Evolutionary conservation across 2,888 invertebrate genomes (phyloP).

Genomic region (Mycalesis mineus): DNA sequence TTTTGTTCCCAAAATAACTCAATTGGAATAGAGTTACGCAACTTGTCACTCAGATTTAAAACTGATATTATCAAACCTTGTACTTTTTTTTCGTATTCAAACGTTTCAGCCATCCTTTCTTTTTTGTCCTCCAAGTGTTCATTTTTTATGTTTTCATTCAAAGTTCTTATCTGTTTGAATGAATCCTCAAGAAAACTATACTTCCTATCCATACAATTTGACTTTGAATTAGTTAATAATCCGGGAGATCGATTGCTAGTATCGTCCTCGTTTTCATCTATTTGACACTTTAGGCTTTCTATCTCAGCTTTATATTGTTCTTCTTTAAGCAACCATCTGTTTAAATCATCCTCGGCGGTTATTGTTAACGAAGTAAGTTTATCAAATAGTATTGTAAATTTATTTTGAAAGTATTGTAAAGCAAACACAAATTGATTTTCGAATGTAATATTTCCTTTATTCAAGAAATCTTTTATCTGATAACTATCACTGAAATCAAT

Average conservation of each 20-base stretch:
- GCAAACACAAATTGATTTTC: slow-evolving; percentile 56
- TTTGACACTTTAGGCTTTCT: slow-evolving; percentile 54
- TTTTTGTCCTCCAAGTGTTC: slow-evolving; percentile 68
- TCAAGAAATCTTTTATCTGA: slow-evolving; percentile 45
- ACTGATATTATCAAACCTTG: slow-evolving; percentile 57
- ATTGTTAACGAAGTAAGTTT: slow-evolving; percentile 66
- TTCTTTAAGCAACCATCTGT: slow-evolving; percentile 65
- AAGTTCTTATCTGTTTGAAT: slow-evolving; percentile 64
- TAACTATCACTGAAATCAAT: slow-evolving; percentile 46
- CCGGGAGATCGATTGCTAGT: slow-evolving; percentile 62
- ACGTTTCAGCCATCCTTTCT: slow-evolving; percentile 59
- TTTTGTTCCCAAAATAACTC: slow-evolving; percentile 75
- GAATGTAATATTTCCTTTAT: slow-evolving; percentile 45
- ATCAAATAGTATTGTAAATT: slow-evolving; percentile 63
- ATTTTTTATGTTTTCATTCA: slow-evolving; percentile 73
- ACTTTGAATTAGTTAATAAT: slow-evolving; percentile 42
- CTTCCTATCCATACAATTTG: slow-evolving; percentile 55
- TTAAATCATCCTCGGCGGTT: slow-evolving; percentile 59
- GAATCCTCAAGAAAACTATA: slow-evolving; percentile 63
- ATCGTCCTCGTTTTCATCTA: slow-evolving; percentile 52
- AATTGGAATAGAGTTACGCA: slow-evolving; percentile 66
- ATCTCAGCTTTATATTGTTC: slow-evolving; percentile 67
- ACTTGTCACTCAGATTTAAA: slow-evolving; percentile 63
- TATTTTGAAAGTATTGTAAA: slow-evolving; percentile 62
- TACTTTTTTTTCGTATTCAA: slow-evolving; percentile 62